Conservation (phyloP, 2,888 invertebrate species). For the Scaptomyza reducta region DNA sequence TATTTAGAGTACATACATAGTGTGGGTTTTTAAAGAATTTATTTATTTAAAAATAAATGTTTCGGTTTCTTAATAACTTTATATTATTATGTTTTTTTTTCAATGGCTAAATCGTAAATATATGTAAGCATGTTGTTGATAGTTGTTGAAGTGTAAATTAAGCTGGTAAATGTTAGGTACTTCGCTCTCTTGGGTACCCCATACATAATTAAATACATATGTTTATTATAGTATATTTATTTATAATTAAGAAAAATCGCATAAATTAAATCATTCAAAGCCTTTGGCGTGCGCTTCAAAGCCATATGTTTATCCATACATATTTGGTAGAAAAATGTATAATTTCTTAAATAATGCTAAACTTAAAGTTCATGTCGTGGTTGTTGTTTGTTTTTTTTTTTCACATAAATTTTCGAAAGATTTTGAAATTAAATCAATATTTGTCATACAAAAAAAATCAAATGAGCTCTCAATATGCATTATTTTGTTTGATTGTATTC, state of each 20-base stretch:
- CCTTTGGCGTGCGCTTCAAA: conserved; percentile 56
- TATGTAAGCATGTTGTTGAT: conserved; percentile 2
- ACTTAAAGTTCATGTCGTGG: conserved; percentile 63
- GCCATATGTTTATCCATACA: conserved; percentile 37
- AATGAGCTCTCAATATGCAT: neutral
- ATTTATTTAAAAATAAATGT: conserved; percentile 72
- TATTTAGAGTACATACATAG: conserved; percentile 68
- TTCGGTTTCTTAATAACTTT: conserved; percentile 32
- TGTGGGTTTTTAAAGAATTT: conserved; percentile 58
- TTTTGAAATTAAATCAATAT: no score
- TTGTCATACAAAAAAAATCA: conserved; percentile 5
- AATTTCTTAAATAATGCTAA: conserved; percentile 43
- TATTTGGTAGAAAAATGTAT: conserved; percentile 25
- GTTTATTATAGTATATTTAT: conserved; percentile 12
- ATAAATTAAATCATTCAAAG: conserved; percentile 33
- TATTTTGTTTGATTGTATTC: neutral
- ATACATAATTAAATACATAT: conserved; percentile 51
- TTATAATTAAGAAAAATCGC: conserved; percentile 14
- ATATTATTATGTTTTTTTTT: conserved; percentile 16
- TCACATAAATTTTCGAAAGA: conserved; percentile 1
- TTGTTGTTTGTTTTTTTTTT: neutral
- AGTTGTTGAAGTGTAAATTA: conserved; percentile 25
- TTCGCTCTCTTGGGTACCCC: conserved; percentile 40
- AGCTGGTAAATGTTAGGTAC: conserved; percentile 47
- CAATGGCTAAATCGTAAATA: conserved; percentile 16